Evolutionary conservation across 2,888 invertebrate genomes (phyloP).

Genomic region (Eudemis profundana): DNA sequence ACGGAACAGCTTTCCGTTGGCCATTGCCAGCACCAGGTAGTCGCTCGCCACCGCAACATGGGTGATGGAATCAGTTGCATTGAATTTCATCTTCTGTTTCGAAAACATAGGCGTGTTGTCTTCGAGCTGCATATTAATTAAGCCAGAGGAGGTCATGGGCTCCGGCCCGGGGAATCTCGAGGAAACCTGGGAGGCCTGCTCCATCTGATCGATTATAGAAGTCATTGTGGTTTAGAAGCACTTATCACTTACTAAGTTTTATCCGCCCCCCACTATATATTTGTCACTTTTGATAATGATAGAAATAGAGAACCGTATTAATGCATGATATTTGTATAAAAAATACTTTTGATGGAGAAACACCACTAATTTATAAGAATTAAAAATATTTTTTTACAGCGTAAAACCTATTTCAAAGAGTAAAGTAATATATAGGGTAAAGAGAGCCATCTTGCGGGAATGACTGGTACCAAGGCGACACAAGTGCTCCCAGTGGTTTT

Average conservation of each 20-base stretch:
- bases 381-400: background rate
- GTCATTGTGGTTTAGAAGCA: conserved; percentile 85
- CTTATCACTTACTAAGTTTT: conserved; percentile 24
- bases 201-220: conserved; percentile 93
- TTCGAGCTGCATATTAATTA: conserved; percentile 84
- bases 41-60: conserved; percentile 93
- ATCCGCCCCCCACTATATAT: conserved; percentile 25
- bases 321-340: background rate
- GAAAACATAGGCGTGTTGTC: conserved; percentile 94
- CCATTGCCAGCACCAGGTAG: conserved; percentile 93
- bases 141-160: conserved; percentile 81
- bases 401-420: no score
- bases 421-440: no score
- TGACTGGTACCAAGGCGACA: no score
- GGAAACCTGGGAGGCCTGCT: conserved; percentile 88
- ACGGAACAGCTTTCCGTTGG: conserved; percentile 91
- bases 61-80: conserved; percentile 91
- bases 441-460: no score
- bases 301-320: background rate
- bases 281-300: background rate
- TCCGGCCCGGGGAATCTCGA: conserved; percentile 70
- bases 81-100: conserved; percentile 92
- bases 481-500: no score
- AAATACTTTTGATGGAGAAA: background rate
- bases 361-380: background rate